These are phyloP conservation scores for Rhynchotus rufescens DNA, from an alignment of 2,797 vertebrate genomes.

Conservation along the genomic window DNA sequence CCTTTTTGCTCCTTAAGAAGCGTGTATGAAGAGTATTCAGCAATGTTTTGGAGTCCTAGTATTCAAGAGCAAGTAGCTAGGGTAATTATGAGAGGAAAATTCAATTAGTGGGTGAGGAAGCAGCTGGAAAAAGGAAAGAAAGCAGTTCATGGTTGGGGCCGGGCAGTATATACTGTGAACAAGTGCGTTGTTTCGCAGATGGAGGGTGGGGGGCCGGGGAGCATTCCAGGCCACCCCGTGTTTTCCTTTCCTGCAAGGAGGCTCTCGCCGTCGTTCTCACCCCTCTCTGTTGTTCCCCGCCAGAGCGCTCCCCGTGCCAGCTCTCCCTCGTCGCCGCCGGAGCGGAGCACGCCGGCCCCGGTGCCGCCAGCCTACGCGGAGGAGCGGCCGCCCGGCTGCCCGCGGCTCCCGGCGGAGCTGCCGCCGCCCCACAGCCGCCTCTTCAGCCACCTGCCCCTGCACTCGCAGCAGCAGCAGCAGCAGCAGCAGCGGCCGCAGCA, in stretches of 20 bases:
- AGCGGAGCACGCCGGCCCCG: conserved; percentile 61
- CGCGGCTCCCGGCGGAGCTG: conserved; percentile 55
- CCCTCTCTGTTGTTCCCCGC: background rate
- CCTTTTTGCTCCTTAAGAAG: background rate
- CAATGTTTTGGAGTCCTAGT: background rate
- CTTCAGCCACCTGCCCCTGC: conserved; percentile 96
- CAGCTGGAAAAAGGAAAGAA: conserved; percentile 18
- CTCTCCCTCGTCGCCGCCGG: conserved; percentile 62
- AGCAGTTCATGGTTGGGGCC: conserved; percentile 10
- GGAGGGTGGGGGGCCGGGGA: background rate
- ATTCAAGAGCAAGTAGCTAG: background rate
- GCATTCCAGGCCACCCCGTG: background rate
- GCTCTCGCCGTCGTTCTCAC: background rate
- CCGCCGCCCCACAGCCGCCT: conserved; percentile 85
- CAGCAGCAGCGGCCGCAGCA: too few relatives aligned
- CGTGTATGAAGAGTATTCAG: background rate
- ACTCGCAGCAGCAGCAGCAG: conserved; percentile 89
- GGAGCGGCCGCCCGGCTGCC: conserved; percentile 73
- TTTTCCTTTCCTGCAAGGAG: background rate
- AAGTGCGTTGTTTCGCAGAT: background rate
- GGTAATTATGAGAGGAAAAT: conserved; percentile 31
- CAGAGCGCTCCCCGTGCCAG: conserved; percentile 30
- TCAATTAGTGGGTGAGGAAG: conserved; percentile 16
- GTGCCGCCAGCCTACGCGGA: too few relatives aligned
- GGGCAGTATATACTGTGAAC: background rate